Base-by-base conservation (phyloP, 2,888 invertebrate species). In the Chloroclystis v-ata region DNA sequence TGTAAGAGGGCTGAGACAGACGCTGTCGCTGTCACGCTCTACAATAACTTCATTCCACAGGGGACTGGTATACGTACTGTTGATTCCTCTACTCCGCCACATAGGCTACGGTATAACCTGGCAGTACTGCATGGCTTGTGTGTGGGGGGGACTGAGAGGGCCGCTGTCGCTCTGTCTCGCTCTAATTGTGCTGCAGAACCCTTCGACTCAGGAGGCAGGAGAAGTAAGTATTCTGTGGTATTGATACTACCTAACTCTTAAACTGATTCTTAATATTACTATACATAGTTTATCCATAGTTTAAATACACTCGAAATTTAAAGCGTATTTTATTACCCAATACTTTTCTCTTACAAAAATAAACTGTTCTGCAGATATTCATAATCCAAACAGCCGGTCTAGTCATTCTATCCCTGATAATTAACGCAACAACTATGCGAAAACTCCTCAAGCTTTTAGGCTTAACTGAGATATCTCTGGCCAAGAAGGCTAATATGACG, bases 101-200 rank as follows among this genome's bases (percentile, higher is more conserved):
- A 71, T 90, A 1, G 91, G 91, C 0, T 91, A 91, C 56, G 90
- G 90, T 0, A 77, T 91, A 67, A 75, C 85, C 0, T 90, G 91
- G 90, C 83, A 88, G 54, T 87, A 89, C 46, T 86, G 85, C 47
- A 68, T 89, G 58, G 89, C 91, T 2, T 87, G 90, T 60, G 89
- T 89, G 2, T 92, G 92, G 91, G 90, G 91, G 11, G 91, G 91
- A 0, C 67, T 92, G 1, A 70, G 91, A 14, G 91, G 92, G 0
- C 90, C 91, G 0, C 76, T 92, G 5, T 89, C 90, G 0, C 69
- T 91, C 10, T 89, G 90, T 40, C 70, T 92, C 30, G 89, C 91
- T 0, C 69, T 91, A 10, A 83, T 90, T 29, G 89, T 91, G 8
- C 69, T 86, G 8, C 78, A 89, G 52, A 84, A 89, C 1, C 81